phyloP scores from a whole-genome alignment of 2,888 invertebrate species.

The Pseudococcus jackbeardsleyi region DNA sequence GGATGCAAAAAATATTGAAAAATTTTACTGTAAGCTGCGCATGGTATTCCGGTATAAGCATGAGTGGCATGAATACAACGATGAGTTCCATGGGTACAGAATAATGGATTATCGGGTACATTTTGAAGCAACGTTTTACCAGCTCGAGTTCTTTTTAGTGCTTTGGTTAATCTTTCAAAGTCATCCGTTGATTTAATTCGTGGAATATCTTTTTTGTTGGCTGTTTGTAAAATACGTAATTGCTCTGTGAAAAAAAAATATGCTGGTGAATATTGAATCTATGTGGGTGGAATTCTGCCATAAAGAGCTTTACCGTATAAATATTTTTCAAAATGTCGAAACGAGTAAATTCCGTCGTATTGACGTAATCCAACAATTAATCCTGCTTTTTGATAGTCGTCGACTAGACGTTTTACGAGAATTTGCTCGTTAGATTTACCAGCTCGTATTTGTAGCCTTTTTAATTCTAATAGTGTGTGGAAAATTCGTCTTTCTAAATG shows the following conservation, averaged over 20 bases:
- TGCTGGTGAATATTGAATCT: neutral
- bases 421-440: slow-evolving; percentile 90
- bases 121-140: slow-evolving; percentile 69
- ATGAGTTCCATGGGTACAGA: slow-evolving; percentile 89
- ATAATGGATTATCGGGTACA: slow-evolving; percentile 78
- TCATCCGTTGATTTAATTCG: slow-evolving; percentile 70
- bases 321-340: slow-evolving; percentile 83
- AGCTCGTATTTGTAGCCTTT: slow-evolving; percentile 90
- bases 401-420: slow-evolving; percentile 88
- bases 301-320: slow-evolving; percentile 76
- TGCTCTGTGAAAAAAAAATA: slow-evolving; percentile 73
- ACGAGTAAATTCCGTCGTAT: slow-evolving; percentile 71
- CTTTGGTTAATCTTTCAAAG: slow-evolving; percentile 69
- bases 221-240: slow-evolving; percentile 80
- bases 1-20: neutral
- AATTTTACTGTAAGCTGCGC: slow-evolving; percentile 87
- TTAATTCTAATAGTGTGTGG: slow-evolving; percentile 91
- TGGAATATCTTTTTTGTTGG: slow-evolving; percentile 69
- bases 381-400: slow-evolving; percentile 84
- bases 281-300: neutral
- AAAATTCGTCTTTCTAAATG: slow-evolving; percentile 93
- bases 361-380: slow-evolving; percentile 75
- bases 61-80: slow-evolving; percentile 92
- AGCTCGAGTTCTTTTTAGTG: slow-evolving; percentile 68
- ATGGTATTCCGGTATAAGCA: slow-evolving; percentile 90